These are phyloP conservation scores for Gryon sp. DNA, from an alignment of 1,140 invertebrate species.

Conservation along the genomic window DNA sequence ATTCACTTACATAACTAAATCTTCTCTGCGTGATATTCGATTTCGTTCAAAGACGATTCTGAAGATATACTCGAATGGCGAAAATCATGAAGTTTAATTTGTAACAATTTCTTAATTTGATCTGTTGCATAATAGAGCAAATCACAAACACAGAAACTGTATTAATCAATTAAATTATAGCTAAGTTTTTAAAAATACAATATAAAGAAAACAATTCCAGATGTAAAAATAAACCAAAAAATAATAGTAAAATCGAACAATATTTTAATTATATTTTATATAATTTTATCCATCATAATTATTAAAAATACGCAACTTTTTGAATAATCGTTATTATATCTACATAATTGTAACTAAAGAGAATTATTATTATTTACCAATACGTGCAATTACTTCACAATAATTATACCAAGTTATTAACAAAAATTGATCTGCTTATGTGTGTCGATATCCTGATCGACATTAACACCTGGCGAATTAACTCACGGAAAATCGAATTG, in stretches of 20 bases:
- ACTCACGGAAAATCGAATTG: slow-evolving; percentile 1
- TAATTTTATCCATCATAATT: too few relatives aligned
- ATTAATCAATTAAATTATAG: slow-evolving; percentile 1
- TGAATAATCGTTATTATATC: too few relatives aligned
- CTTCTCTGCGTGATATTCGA: slow-evolving; percentile 44
- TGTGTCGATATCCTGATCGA: background rate
- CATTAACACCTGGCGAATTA: slow-evolving; percentile 23
- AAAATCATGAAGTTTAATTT: slow-evolving; percentile 54
- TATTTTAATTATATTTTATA: too few relatives aligned
- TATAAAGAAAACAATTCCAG: too few relatives aligned
- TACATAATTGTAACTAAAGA: too few relatives aligned
- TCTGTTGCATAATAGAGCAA: background rate
- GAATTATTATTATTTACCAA: too few relatives aligned
- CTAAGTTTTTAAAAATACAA: too few relatives aligned
- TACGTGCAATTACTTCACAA: background rate
- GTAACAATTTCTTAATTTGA: slow-evolving; percentile 12
- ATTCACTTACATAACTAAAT: slow-evolving; percentile 46
- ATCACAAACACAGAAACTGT: background rate
- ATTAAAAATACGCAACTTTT: too few relatives aligned
- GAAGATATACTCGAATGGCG: slow-evolving; percentile 8
- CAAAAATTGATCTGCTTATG: background rate
- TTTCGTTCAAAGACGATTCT: slow-evolving; percentile 29
- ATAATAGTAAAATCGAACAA: too few relatives aligned
- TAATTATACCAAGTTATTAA: background rate
- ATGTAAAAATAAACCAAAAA: too few relatives aligned